A percentile compares a stretch with the other conserved stretches of the same genome.
Evolutionary conservation across 2,113 vertebrate species (phyloP).

Genomic region (Noctilio leporinus): DNA sequence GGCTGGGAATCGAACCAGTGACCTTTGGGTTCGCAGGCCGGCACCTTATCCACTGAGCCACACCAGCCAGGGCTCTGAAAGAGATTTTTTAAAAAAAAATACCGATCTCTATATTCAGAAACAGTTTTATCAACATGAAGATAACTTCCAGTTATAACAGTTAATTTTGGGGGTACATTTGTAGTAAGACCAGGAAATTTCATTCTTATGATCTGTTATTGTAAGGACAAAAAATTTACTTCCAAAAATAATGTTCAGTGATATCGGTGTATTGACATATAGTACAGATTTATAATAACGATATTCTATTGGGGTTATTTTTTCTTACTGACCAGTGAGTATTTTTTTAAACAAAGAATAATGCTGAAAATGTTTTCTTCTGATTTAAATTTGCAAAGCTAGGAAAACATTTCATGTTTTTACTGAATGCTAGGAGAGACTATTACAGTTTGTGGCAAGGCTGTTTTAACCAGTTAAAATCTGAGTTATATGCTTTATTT

Average conservation of each 20-base stretch:
- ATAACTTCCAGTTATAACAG: not conserved
- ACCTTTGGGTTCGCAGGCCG: too few relatives aligned
- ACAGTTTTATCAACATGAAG: not conserved
- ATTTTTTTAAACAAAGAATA: conserved; percentile 20
- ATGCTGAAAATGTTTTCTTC: not conserved
- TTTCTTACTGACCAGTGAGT: conserved; percentile 7
- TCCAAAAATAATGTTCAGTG: not conserved
- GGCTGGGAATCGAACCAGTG: too few relatives aligned
- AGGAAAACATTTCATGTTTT: conserved; percentile 36
- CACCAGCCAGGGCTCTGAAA: too few relatives aligned
- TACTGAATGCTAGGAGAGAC: not conserved
- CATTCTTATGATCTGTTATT: not conserved
- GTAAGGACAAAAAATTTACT: not conserved
- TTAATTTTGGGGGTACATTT: not conserved
- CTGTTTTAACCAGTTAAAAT: not conserved
- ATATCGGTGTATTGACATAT: not conserved
- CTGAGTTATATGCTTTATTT: conserved; percentile 15
- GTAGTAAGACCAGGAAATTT: not conserved
- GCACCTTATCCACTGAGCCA: too few relatives aligned
- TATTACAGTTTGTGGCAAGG: conserved; percentile 2
- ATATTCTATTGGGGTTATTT: conserved; percentile 33
- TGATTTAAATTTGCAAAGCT: conserved; percentile 20
- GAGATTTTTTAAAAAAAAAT: not conserved
- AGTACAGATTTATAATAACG: not conserved
- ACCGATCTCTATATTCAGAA: not conserved